Percentiles rank a stretch among this genome's conserved stretches.
phyloP scores from a whole-genome alignment of 2,797 vertebrate species.

The Coilia nasus region DNA sequence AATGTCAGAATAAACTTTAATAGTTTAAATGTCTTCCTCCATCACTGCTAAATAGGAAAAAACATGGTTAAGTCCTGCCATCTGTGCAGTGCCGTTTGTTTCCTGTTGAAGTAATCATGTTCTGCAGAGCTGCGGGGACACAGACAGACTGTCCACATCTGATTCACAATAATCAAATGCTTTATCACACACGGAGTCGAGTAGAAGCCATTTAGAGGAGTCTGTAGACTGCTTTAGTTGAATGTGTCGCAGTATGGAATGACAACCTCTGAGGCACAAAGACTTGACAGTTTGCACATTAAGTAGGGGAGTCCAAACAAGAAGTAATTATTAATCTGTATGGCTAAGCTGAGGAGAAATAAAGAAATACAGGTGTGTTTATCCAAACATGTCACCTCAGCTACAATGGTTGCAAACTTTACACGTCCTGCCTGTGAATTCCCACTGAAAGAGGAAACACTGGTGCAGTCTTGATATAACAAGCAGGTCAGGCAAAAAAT shows the following conservation, averaged over 20 bases:
- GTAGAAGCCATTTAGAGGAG: neutral
- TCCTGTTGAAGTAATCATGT: neutral
- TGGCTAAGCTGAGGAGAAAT: neutral
- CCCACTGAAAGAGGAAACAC: too few species aligned
- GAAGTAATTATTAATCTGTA: neutral
- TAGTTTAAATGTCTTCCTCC: neutral
- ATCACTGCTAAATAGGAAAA: neutral
- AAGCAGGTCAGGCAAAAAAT: neutral
- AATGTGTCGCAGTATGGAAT: neutral
- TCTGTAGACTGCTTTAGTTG: neutral
- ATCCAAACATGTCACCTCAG: neutral
- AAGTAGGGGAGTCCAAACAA: neutral
- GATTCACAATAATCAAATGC: neutral
- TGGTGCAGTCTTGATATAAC: too few species aligned
- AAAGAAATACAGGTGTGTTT: neutral
- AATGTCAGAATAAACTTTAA: neutral
- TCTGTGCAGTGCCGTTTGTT: neutral
- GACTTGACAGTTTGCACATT: neutral
- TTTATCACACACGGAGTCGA: neutral
- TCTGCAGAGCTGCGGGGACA: neutral
- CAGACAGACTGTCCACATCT: neutral
- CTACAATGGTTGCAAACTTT: neutral
- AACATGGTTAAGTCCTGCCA: neutral
- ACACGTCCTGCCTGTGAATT: neutral
- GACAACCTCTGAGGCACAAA: neutral